These are phyloP conservation scores for Embidobia sp. DNA, from an alignment of 2,888 invertebrate genomes.

Conservation along the genomic window DNA sequence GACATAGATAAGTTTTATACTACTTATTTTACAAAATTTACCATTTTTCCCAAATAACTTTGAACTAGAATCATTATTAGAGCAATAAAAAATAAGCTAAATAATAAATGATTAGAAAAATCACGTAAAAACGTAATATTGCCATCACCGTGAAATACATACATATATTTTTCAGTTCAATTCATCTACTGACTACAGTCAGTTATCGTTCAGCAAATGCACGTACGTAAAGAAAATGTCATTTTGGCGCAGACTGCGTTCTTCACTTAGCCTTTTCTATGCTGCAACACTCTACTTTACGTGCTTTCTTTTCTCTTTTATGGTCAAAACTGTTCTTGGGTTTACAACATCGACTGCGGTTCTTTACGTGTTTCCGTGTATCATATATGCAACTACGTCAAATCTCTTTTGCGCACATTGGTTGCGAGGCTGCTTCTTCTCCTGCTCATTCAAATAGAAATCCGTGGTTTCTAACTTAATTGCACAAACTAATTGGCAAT, in stretches of 20 bases:
- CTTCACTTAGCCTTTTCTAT: slow-evolving; percentile 44
- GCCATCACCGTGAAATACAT: not conserved
- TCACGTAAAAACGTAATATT: not conserved
- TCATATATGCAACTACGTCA: slow-evolving; percentile 30
- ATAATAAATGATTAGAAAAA: too few species aligned
- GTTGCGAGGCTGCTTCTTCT: slow-evolving; percentile 28
- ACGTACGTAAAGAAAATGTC: slow-evolving; percentile 14
- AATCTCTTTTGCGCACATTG: slow-evolving; percentile 42
- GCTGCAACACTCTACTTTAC: slow-evolving; percentile 27
- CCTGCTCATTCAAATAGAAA: slow-evolving; percentile 17
- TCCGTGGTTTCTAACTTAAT: slow-evolving; percentile 18
- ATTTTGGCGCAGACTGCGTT: slow-evolving; percentile 24
- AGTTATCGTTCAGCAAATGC: slow-evolving; percentile 5
- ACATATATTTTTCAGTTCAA: too few species aligned
- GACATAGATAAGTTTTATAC: too few species aligned
- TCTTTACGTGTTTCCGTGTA: slow-evolving; percentile 48
- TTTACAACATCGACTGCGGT: slow-evolving; percentile 33
- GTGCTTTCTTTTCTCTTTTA: slow-evolving; percentile 40
- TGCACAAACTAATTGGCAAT: slow-evolving; percentile 21
- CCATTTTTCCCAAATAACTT: too few species aligned
- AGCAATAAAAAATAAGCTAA: too few species aligned
- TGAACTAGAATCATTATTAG: too few species aligned
- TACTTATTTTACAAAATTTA: too few species aligned
- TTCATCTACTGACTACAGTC: slow-evolving; percentile 7
- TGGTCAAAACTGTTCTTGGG: slow-evolving; percentile 23